Conservation (phyloP, 2,113 vertebrate genomes). For the Sterrhoptilus dennistouni region DNA sequence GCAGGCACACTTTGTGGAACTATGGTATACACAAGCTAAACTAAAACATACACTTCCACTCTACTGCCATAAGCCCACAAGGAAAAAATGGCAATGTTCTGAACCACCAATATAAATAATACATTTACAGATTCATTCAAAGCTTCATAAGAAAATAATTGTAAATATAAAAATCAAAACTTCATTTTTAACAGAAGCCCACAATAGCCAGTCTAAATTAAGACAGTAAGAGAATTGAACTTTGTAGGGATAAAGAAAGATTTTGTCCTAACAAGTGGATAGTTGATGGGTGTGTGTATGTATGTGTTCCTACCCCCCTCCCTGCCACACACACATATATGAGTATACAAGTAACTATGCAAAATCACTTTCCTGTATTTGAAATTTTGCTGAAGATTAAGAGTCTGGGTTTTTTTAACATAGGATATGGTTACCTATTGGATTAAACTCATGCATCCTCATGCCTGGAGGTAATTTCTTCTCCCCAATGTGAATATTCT, state of each 20-base stretch:
- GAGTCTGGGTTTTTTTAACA: not conserved
- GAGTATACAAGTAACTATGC: accelerated
- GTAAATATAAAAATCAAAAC: not conserved
- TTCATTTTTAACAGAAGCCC: not conserved
- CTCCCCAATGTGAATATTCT: constrained; percentile 85
- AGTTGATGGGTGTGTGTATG: not conserved
- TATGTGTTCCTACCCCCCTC: too few relatives aligned
- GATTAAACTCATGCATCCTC: constrained; percentile 84
- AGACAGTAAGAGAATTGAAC: not conserved
- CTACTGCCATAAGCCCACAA: not conserved
- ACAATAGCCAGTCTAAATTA: not conserved
- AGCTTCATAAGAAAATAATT: not conserved
- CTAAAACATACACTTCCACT: not conserved
- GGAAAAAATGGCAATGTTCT: not conserved
- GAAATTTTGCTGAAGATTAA: not conserved
- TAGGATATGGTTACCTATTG: constrained; percentile 75
- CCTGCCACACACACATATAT: not conserved
- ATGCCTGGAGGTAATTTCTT: constrained; percentile 77
- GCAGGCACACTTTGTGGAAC: not conserved
- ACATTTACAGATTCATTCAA: not conserved
- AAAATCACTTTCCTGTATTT: not conserved
- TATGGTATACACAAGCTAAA: not conserved
- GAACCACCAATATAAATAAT: not conserved
- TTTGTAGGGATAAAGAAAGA: not conserved
- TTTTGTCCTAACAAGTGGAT: not conserved